Evolutionary conservation across 2,113 vertebrate genomes (phyloP), one percentile per base, ranked within the genome.

Genomic region (Hydrochoerus hydrochaeris): DNA sequence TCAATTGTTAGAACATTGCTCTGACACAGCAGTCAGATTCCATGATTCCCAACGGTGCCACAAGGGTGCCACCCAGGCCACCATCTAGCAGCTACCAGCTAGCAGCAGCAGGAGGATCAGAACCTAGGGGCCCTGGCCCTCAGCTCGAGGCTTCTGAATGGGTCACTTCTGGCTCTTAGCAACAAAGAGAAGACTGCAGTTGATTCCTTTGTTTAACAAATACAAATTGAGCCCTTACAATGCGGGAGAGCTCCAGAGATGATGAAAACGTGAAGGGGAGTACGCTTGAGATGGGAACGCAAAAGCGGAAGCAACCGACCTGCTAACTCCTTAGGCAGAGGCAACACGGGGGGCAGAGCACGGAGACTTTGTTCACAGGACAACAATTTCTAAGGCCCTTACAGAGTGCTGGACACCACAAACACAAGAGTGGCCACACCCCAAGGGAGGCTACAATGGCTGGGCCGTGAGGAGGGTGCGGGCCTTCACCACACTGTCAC

Each of bases 391-490:
- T 16, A 30, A 49, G 75, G 58, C 22, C 60, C 54, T 1, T 19
- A 69, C 20, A 26, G n/a, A 54, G 84, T 5, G 46, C 88, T 1
- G 3, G 73, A 77, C 73, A 28, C 44, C 73, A 17, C 1, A 26
- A 41, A 83, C n/a, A n/a, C n/a, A 19, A 20, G 5, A 1, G 35
- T 8, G 20, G 24, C 67, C 41, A 20, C 16, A 22, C 32, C 24
- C 80, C 65, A 57, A 38, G 1, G 22, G 58, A 75, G 52, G 14
- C 30, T 11, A 63, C 0, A 0, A 35, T 0, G 20, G 71, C 17
- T 3, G 10, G 13, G 10, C 11, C 7, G 2, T 19, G 9, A 2
- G 2, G 16, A 30, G 12, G 57, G 57, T 3, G 35, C 9, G 24
- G 20, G 41, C 49, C 32, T 44, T 38, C 0, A 32, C 5, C 78